A percentile compares a stretch with the other conserved stretches of the same genome.
Conservation (phyloP, 2,797 vertebrate species). For the Coreius guichenoti region DNA sequence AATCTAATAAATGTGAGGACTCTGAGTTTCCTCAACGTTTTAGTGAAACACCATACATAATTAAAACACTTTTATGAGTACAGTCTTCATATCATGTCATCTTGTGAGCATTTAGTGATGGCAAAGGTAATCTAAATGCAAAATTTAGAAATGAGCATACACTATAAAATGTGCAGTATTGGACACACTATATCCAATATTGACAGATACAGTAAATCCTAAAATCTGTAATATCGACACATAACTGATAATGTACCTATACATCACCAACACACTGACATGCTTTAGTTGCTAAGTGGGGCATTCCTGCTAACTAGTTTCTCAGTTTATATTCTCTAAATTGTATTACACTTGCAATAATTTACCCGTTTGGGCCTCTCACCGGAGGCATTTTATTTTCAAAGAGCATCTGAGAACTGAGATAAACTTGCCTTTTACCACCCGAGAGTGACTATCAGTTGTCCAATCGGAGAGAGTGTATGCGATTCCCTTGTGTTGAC, state of each 20-base stretch:
- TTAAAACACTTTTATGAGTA: not conserved
- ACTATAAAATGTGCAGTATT: not conserved
- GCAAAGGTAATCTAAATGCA: not conserved
- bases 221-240: not conserved
- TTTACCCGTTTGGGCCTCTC: conserved; percentile 4
- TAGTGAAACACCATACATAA: not conserved
- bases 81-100: not conserved
- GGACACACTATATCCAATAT: not conserved
- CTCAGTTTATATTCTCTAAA: conserved; percentile 5
- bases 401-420: conserved; percentile 19
- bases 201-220: too few relatives aligned
- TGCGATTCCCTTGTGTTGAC: conserved; percentile 72
- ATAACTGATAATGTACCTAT: not conserved
- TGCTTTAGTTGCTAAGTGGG: conserved; percentile 4
- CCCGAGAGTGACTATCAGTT: not conserved
- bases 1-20: not conserved
- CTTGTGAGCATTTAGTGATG: not conserved
- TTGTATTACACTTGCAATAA: conserved; percentile 7
- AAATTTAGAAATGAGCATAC: not conserved
- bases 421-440: conserved; percentile 8
- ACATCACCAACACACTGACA: not conserved
- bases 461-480: conserved; percentile 24
- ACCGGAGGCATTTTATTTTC: conserved; percentile 10
- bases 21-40: not conserved
- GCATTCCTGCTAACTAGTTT: conserved; percentile 9